Evolutionary conservation across 2,113 vertebrate species (phyloP), one percentile per base, ranked within the genome.

Genomic region (Sprattus sprattus): DNA sequence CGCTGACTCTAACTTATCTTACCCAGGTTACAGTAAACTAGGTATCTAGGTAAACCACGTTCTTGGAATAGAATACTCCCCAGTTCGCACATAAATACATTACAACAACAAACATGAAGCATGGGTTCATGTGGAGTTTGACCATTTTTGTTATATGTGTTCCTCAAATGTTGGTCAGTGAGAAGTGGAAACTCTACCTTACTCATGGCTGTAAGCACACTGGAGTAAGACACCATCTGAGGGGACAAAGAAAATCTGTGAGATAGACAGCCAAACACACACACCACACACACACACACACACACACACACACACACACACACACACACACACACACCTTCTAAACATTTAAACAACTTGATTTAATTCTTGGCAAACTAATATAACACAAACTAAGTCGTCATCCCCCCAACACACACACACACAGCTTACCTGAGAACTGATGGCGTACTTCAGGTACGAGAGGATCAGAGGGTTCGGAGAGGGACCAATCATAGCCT

Each of bases 211-310:
- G 92, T 96, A 89, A 99, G 96, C 25, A 99, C 96, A 13, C 97
- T 98, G 86, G 98, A 97, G 90, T 98, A 98, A 20, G 98, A 99
- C 93, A 99, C 98, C 98, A 99, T 99, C 98, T 99, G 87, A 11
- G 83, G 0, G 64, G 85, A 88, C 8, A 83, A 86, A 81, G 84
- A 52, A 86, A 50, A 57, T 20, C 8, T 54, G 60, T 88, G 3
- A 25, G 39, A 39, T 39, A 39, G 39, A 39, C 39, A 39, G 39
- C 18, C 5, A 47, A 9, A 49, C 10, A 49, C 20, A 20, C 6
- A 82, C 45, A 82, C 45, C 11, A 10, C n/a, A 67, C 11, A 25
- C 11, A 2, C n/a, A 28, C 5, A 47, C 6, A 49, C 10, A 49
- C 20, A 20, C 6, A 82, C 45, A 82, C 45, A 25, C 11, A 10